Conservation (phyloP, 2,888 invertebrate species). For the Chrysolina oricalcia region DNA sequence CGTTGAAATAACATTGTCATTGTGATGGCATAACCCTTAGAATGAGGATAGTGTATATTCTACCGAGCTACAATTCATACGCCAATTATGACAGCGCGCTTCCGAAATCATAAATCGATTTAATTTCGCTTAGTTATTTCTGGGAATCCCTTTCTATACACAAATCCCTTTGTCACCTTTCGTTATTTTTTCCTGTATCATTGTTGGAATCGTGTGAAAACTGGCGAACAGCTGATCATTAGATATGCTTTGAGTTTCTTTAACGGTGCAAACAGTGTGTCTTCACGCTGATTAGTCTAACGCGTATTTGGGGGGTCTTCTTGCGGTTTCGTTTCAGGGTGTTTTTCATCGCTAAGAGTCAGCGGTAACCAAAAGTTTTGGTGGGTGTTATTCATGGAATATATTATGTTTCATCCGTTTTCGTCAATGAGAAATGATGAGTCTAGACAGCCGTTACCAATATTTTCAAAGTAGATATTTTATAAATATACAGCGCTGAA, state of each 20-base stretch:
- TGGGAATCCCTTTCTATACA: conserved; percentile 36
- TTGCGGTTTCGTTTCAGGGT: conserved; percentile 33
- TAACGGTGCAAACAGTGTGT: conserved; percentile 60
- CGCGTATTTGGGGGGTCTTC: conserved; percentile 63
- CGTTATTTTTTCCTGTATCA: conserved; percentile 47
- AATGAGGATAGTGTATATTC: too few species aligned
- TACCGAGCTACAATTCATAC: neutral
- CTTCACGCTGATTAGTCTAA: conserved; percentile 68
- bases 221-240: conserved; percentile 67
- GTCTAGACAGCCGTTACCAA: too few species aligned
- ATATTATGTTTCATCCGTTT: too few species aligned
- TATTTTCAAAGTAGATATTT: too few species aligned
- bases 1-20: too few species aligned
- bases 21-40: too few species aligned
- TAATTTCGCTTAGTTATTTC: conserved; percentile 37
- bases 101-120: conserved; percentile 35
- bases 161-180: conserved; percentile 38
- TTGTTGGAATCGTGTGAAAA: conserved; percentile 60
- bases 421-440: too few species aligned
- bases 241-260: conserved; percentile 67
- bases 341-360: conserved; percentile 1
- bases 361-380: conserved; percentile 3
- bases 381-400: too few species aligned
- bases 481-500: too few species aligned
- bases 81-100: neutral